Conservation (phyloP, 2,113 vertebrate species). For the Hucho hucho region DNA sequence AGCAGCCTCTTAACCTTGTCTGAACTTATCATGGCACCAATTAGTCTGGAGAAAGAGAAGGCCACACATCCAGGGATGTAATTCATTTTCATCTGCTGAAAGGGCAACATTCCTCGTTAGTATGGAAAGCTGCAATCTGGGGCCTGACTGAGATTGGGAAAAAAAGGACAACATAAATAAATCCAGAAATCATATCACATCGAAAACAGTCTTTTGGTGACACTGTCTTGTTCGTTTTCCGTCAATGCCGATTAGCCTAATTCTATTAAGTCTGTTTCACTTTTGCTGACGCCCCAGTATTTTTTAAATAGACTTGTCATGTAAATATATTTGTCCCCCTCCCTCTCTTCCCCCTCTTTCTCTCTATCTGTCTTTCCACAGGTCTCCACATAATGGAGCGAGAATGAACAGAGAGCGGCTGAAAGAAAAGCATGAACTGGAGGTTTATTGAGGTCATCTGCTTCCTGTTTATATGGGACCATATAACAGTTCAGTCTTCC, state of each 20-base stretch:
- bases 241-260: slow-evolving; percentile 57
- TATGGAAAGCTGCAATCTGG: slow-evolving; percentile 29
- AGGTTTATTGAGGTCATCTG: slow-evolving; percentile 99
- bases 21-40: slow-evolving; percentile 70
- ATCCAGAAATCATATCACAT: slow-evolving; percentile 36
- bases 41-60: slow-evolving; percentile 59
- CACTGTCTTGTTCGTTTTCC: slow-evolving; percentile 56
- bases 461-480: slow-evolving; percentile 99
- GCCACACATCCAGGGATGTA: slow-evolving; percentile 30
- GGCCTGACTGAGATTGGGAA: slow-evolving; percentile 22
- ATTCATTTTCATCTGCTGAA: slow-evolving; percentile 56
- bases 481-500: slow-evolving; percentile 96
- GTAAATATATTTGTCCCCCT: slow-evolving; percentile 35
- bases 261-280: slow-evolving; percentile 20
- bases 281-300: neutral
- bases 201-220: slow-evolving; percentile 42
- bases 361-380: slow-evolving; percentile 57
- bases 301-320: slow-evolving; percentile 25
- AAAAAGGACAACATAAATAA: slow-evolving; percentile 34
- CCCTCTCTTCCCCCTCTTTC: slow-evolving; percentile 32
- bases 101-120: slow-evolving; percentile 48
- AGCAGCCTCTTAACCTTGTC: slow-evolving; percentile 62
- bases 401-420: slow-evolving; percentile 99
- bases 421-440: slow-evolving; percentile 99
- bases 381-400: slow-evolving; percentile 99